A percentile compares a stretch with the other conserved stretches of the same genome.
These are phyloP conservation scores for Penaeus vannamei DNA, from an alignment of 1,140 invertebrate genomes.

Conservation along the genomic window DNA sequence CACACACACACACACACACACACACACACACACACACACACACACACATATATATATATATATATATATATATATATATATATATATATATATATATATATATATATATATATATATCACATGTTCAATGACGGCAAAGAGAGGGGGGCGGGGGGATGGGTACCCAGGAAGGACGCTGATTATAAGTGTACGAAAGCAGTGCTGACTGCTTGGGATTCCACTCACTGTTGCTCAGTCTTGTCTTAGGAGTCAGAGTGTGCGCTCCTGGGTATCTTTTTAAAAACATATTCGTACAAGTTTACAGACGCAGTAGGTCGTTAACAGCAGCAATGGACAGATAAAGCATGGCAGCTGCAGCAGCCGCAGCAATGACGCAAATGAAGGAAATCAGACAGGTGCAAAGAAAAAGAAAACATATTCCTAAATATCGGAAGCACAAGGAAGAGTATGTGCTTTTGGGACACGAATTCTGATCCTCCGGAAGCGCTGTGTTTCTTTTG, in stretches of 20 bases:
- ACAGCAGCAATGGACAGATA: not conserved
- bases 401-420: conserved; percentile 21
- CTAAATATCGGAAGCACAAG: too few species aligned
- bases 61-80: conserved; percentile 48
- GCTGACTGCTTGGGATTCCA: too few species aligned
- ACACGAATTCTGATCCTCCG: too few species aligned
- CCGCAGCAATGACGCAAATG: not conserved
- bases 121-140: too few species aligned
- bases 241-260: too few species aligned
- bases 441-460: too few species aligned
- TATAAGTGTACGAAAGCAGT: too few species aligned
- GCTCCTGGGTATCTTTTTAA: too few species aligned
- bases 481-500: too few species aligned
- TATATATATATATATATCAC: conserved; percentile 46
- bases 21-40: conserved; percentile 40
- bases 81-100: conserved; percentile 45
- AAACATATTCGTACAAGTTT: not conserved
- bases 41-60: conserved; percentile 43
- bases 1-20: conserved; percentile 25
- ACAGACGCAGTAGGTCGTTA: not conserved
- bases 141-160: too few species aligned
- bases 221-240: too few species aligned
- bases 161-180: too few species aligned
- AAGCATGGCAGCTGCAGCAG: not conserved
- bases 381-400: not conserved